A percentile compares a stretch with the other conserved stretches of the same genome.
Evolutionary conservation across 2,888 invertebrate species (phyloP).

Genomic region (Lydus trimaculatus): DNA sequence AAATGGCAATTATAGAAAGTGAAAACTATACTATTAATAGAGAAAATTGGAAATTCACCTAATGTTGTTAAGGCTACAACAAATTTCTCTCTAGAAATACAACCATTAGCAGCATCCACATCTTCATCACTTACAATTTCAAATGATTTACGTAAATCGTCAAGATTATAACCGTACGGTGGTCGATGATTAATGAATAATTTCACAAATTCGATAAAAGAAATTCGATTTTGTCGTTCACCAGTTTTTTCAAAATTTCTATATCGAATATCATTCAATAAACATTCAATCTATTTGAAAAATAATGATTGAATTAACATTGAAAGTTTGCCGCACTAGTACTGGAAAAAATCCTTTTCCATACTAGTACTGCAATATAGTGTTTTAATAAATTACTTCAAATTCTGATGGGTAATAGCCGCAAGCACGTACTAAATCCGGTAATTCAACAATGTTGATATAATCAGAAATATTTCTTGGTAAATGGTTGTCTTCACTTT

Average conservation of each 20-base stretch:
- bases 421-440: constrained; percentile 76
- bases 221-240: constrained; percentile 64
- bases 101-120: constrained; percentile 27
- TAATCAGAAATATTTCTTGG: constrained; percentile 67
- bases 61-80: constrained; percentile 42
- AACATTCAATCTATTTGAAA: constrained; percentile 64
- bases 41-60: constrained; percentile 24
- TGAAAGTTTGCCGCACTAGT: too few species aligned
- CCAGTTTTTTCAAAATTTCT: constrained; percentile 62
- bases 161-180: constrained; percentile 63
- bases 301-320: too few species aligned
- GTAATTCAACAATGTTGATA: constrained; percentile 71
- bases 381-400: constrained; percentile 65
- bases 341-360: too few species aligned
- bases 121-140: constrained; percentile 47
- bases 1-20: too few species aligned
- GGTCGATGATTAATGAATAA: constrained; percentile 73
- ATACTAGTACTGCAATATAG: too few species aligned
- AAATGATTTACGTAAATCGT: constrained; percentile 63
- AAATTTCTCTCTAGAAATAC: constrained; percentile 43
- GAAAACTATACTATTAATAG: not conserved
- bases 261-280: constrained; percentile 67
- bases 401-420: constrained; percentile 79
- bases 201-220: constrained; percentile 72
- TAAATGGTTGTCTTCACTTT: constrained; percentile 72